phyloP scores from a whole-genome alignment of 2,113 vertebrate genomes.

The Nibea coibor region DNA sequence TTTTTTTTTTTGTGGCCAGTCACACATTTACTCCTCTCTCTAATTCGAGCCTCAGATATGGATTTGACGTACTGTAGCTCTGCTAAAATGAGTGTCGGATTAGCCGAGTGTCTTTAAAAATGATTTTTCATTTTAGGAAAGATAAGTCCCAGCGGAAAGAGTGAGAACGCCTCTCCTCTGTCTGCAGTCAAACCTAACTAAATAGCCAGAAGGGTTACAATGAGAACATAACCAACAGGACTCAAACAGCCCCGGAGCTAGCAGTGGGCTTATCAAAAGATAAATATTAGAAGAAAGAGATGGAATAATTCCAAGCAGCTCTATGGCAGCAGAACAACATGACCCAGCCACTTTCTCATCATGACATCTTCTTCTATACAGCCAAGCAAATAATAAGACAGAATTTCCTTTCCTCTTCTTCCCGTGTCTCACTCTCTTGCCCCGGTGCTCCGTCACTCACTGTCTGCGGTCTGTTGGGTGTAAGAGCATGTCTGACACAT shows the following conservation, averaged over 20 bases:
- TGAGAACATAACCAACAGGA: constrained; percentile 69
- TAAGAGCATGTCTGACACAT: constrained; percentile 85
- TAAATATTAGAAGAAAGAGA: constrained; percentile 74
- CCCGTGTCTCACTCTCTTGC: constrained; percentile 56
- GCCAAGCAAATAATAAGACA: constrained; percentile 71
- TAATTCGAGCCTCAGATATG: not conserved
- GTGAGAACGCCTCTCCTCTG: constrained; percentile 36
- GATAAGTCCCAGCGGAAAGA: constrained; percentile 56
- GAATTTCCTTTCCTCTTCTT: constrained; percentile 62
- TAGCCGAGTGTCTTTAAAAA: constrained; percentile 29
- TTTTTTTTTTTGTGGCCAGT: too few relatives aligned
- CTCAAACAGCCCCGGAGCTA: constrained; percentile 63
- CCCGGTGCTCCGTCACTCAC: constrained; percentile 73
- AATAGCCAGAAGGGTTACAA: constrained; percentile 69
- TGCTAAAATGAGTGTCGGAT: constrained; percentile 40
- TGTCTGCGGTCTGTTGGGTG: constrained; percentile 79
- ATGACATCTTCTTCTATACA: constrained; percentile 76
- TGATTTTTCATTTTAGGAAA: constrained; percentile 22
- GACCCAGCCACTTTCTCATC: constrained; percentile 69
- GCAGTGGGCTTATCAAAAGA: constrained; percentile 72
- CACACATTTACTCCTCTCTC: too few relatives aligned
- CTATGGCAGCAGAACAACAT: constrained; percentile 66
- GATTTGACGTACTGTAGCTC: constrained; percentile 4
- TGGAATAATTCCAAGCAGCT: constrained; percentile 63
- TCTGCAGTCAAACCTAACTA: constrained; percentile 67